Percentiles rank a stretch among this genome's conserved stretches.
Conservation (phyloP, 2,797 vertebrate species). For the Malurus leucopterus region DNA sequence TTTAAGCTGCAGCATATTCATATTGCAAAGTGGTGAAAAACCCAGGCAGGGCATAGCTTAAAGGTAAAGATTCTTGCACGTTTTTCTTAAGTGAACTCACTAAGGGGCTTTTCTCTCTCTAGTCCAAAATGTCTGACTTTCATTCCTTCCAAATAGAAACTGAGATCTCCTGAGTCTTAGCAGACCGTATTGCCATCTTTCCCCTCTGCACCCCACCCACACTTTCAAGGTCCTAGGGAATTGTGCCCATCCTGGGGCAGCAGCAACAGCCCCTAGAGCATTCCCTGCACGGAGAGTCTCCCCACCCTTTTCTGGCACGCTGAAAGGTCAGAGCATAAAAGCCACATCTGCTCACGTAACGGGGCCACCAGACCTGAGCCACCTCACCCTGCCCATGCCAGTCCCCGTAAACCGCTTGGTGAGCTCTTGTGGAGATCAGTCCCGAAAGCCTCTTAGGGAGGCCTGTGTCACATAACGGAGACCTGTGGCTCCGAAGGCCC, state of each 20-base stretch:
- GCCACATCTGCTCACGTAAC: neutral
- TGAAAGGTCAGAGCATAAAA: neutral
- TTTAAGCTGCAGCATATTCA: conserved; percentile 65
- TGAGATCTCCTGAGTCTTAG: neutral
- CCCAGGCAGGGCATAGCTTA: conserved; percentile 24
- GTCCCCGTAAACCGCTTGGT: conserved; percentile 2
- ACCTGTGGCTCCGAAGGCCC: neutral
- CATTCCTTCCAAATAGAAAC: neutral
- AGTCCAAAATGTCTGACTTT: neutral
- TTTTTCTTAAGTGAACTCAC: conserved; percentile 18
- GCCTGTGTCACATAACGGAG: neutral
- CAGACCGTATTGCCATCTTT: neutral
- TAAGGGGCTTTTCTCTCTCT: neutral
- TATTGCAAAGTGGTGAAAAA: conserved; percentile 50
- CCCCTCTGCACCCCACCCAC: no score
- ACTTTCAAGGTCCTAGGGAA: neutral
- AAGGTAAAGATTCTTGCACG: conserved; percentile 15
- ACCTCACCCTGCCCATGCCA: neutral
- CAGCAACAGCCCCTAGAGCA: neutral
- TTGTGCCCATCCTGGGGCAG: accelerated
- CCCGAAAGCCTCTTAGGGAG: conserved; percentile 28
- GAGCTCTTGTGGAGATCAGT: conserved; percentile 8
- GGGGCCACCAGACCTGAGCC: neutral
- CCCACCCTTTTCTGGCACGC: neutral
- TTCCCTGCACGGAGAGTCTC: accelerated